Conservation (phyloP, 2,797 vertebrate species). For the Martes flavigula region DNA sequence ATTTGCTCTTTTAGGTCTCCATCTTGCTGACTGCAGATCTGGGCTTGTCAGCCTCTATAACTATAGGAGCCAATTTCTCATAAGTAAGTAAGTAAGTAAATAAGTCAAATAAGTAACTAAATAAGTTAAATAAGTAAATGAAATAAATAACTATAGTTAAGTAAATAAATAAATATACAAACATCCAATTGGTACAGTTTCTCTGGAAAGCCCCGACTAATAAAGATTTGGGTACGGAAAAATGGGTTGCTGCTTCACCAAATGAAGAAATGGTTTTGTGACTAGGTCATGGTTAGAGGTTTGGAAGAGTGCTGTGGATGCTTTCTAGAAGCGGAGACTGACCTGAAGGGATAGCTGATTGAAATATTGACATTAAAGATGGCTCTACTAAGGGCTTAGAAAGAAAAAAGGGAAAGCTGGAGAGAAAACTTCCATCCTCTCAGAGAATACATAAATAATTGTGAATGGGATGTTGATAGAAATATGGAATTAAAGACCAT, state of each 20-base stretch:
- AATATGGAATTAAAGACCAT: neutral
- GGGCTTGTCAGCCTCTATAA: neutral
- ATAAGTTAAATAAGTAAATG: neutral
- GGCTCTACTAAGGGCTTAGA: neutral
- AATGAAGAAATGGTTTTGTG: neutral
- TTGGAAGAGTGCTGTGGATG: neutral
- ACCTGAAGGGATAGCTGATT: neutral
- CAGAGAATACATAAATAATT: neutral
- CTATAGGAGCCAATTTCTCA: neutral
- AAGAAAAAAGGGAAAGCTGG: neutral
- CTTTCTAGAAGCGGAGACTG: neutral
- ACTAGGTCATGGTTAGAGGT: neutral
- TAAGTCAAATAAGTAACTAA: neutral
- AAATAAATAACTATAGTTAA: neutral
- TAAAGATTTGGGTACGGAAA: neutral
- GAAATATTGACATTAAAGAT: neutral
- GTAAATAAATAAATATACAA: neutral
- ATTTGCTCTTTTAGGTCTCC: neutral
- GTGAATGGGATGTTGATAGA: neutral
- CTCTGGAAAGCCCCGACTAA: neutral
- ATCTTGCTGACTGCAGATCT: neutral
- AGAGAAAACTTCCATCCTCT: neutral
- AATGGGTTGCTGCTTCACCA: neutral
- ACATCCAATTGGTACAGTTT: neutral
- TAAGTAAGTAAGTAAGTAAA: neutral